Evolutionary conservation across 2,888 invertebrate genomes (phyloP), one percentile per base, ranked within the genome.

Genomic region (Beris chalybata): DNA sequence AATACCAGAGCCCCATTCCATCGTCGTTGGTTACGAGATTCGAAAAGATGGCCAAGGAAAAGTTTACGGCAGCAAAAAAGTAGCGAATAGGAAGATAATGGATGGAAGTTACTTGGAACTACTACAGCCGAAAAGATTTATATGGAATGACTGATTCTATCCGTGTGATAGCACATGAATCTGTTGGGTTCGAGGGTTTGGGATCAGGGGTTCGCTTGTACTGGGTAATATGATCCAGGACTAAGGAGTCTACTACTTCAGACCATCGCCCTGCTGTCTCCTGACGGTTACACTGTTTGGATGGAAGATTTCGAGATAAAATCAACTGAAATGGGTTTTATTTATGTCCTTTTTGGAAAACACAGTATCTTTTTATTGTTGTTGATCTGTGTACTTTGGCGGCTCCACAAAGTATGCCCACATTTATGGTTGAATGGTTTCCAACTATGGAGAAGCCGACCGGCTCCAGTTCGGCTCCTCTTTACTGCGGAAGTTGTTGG

Each of bases 61-160:
- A 38, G 50, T 38, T 61, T 61, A 12, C 13, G 52, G 61, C 61
- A 50, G 61, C 61, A 61, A 61, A 61, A 57, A 61, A 61, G 61
- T 50, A 61, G 61, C 61, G 47, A 38, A 22, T 50, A 12, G 38
- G 29, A 6, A 22, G 61, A 61, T 61, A 61, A 61, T 52, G 61
- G 61, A 61, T 61, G 61, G 61, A 52, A 50, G 61, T 61, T 61
- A 61, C 61, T 61, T 50, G 38, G 52, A 61, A 22, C 50, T 50
- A 50, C 50, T 61, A 52, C 50, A 61, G 61, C 38, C 38, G 52
- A 61, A 50, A 48, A 61, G 61, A 61, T 61, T 61, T 61, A 61
- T 61, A 22, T 32, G 13, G 38, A 61, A 50, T 43, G 61, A 52
- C 50, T 61, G 61, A 61, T 61, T 50, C 50, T 61, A 61, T 61